Evolutionary conservation across 2,888 invertebrate species (phyloP).

Genomic region (Pheosia gnoma): DNA sequence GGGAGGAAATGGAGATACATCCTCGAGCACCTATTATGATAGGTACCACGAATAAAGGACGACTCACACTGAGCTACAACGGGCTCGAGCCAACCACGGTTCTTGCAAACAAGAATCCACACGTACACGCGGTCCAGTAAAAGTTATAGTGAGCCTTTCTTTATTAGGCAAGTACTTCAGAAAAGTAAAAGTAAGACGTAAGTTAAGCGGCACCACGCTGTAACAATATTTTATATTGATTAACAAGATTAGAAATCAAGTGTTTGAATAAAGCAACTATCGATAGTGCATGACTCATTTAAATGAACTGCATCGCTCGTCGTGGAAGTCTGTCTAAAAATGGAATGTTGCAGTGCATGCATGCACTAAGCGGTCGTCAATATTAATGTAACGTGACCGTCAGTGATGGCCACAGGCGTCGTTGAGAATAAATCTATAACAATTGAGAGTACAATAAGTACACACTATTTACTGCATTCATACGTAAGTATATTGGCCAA

Average conservation of each 20-base stretch:
- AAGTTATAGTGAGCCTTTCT: too few relatives aligned
- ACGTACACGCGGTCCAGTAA: background rate
- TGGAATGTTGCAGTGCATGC: conserved; percentile 28
- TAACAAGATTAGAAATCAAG: conserved; percentile 6
- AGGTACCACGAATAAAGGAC: background rate
- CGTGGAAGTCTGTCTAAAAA: conserved; percentile 30
- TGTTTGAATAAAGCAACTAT: conserved; percentile 17
- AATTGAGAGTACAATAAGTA: background rate
- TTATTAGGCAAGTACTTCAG: too few relatives aligned
- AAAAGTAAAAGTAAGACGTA: too few relatives aligned
- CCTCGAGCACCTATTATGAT: conserved; percentile 33
- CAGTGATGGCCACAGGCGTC: background rate
- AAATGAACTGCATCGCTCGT: conserved; percentile 30
- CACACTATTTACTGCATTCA: background rate
- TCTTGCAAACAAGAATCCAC: background rate
- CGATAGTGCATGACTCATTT: conserved; percentile 26
- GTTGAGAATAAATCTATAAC: conserved; percentile 1
- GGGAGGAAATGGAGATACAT: conserved; percentile 77
- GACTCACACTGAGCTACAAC: background rate
- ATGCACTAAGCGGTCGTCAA: conserved; percentile 24
- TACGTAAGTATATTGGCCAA: background rate
- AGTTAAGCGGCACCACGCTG: too few relatives aligned
- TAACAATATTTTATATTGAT: background rate
- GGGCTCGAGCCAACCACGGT: background rate
- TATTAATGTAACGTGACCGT: conserved; percentile 33